These are phyloP conservation scores for Nibea coibor DNA, from an alignment of 2,113 vertebrate genomes.

Conservation along the genomic window DNA sequence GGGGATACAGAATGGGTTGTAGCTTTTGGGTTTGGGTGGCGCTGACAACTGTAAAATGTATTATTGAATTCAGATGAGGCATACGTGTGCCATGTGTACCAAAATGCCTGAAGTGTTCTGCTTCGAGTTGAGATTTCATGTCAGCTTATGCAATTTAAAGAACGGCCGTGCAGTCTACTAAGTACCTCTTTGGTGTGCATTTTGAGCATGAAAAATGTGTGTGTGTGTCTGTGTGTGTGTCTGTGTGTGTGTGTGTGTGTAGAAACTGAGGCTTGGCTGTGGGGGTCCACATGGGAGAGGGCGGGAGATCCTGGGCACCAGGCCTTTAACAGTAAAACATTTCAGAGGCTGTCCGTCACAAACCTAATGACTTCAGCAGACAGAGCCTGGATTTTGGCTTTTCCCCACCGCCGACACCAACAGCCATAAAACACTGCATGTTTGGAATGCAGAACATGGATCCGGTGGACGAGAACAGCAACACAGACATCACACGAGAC, in stretches of 20 bases:
- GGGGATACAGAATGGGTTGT: background rate
- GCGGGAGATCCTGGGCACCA: conserved; percentile 69
- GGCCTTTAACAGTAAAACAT: conserved; percentile 78
- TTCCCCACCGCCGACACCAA: conserved; percentile 69
- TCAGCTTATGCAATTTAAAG: conserved; percentile 17
- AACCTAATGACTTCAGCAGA: conserved; percentile 83
- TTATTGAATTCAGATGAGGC: conserved; percentile 57
- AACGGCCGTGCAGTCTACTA: conserved; percentile 19
- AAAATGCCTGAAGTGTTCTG: conserved; percentile 54
- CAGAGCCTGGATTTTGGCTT: conserved; percentile 67
- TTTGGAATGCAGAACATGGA: conserved; percentile 76
- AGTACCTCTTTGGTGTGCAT: conserved; percentile 1
- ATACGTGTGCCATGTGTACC: conserved; percentile 58
- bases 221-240: conserved; percentile 11
- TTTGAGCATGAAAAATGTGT: conserved; percentile 13
- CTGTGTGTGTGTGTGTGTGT: conserved; percentile 30
- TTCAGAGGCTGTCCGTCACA: conserved; percentile 75
- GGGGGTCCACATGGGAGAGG: conserved; percentile 63
- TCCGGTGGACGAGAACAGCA: conserved; percentile 50
- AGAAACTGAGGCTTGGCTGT: conserved; percentile 38
- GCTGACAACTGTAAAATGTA: conserved; percentile 63
- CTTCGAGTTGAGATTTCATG: conserved; percentile 19
- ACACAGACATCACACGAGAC: conserved; percentile 55
- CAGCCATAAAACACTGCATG: conserved; percentile 68
- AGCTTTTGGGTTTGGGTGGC: conserved; percentile 28